Base-by-base conservation (phyloP, 2,113 vertebrate genomes). In the Crotalus viridis region DNA sequence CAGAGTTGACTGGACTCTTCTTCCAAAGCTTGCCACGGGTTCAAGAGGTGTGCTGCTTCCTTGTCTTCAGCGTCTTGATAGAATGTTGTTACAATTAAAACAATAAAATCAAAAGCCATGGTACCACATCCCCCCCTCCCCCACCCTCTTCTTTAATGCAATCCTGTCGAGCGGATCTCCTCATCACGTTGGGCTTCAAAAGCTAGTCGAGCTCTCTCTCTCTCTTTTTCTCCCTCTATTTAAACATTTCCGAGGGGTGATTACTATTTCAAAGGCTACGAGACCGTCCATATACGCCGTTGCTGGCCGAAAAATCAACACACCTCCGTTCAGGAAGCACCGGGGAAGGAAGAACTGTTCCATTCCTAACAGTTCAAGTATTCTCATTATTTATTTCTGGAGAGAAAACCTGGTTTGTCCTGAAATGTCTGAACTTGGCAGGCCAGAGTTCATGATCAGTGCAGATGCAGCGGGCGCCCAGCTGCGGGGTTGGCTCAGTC, bases 401-500 rank as follows among this genome's bases (percentile, higher is more conserved):
- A 95, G 95, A 96, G 95, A 94, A 95, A 96, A 96, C 97, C 97
- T 96, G 94, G 96, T 96, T 96, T 96, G 92, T 97, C 97, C 97
- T 94, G 97, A 96, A 95, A 87, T 89, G 94, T 93, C 90, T 93
- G 96, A 93, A 94, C 95, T 96, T 94, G 94, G 96, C 48, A 95
- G 85, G 92, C 93, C 94, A 95, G 96, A 97, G 96, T 93, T 96
- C 97, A 26, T 94, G 94, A 96, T 98, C 98, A 98, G 98, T 98
- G 98, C 98, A 97, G 98, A 96, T 88, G 96, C 97, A 97, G 97
- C 97, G 92, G 95, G 92, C 90, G 93, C 12, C n/a, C 97, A 97
- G 98, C 98, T 87, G 95, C 94, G 90, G 19, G 97, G 97, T 96
- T 96, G 97, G 98, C 98, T 98, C 98, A 97, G 97, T 97, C 96